Percentiles rank a stretch among this genome's conserved stretches.
phyloP scores from a whole-genome alignment of 2,113 vertebrate genomes.

The Egretta garzetta region DNA sequence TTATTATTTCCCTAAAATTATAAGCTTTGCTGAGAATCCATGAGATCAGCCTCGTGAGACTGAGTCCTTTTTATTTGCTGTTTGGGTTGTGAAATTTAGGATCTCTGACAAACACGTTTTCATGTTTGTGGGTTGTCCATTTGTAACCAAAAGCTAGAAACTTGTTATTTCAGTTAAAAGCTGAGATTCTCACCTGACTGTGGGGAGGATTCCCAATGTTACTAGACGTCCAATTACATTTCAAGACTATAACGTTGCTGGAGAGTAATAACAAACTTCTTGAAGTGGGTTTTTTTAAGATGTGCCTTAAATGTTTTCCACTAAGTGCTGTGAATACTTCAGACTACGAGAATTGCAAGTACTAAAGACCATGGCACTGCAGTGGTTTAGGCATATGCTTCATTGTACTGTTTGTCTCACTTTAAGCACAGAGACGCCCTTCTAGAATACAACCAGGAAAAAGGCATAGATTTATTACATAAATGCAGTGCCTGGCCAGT shows the following conservation, averaged over 20 bases:
- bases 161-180: background rate
- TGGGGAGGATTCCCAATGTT: background rate
- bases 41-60: background rate
- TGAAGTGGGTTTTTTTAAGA: background rate
- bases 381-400: background rate
- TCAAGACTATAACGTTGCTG: background rate
- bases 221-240: background rate
- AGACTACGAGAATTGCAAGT: background rate
- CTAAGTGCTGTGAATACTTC: background rate
- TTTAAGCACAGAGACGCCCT: background rate
- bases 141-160: background rate
- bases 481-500: background rate
- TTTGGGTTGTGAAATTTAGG: background rate
- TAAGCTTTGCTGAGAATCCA: background rate
- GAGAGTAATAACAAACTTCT: background rate
- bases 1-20: background rate
- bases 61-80: background rate
- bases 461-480: background rate
- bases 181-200: background rate
- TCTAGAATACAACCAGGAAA: background rate
- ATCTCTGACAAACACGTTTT: background rate
- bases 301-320: background rate
- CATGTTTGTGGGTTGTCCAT: background rate
- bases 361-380: background rate
- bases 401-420: background rate